A percentile compares a stretch with the other conserved stretches of the same genome.
These are phyloP conservation scores for Agelastica alni DNA, from an alignment of 2,888 invertebrate species.

Conservation along the genomic window DNA sequence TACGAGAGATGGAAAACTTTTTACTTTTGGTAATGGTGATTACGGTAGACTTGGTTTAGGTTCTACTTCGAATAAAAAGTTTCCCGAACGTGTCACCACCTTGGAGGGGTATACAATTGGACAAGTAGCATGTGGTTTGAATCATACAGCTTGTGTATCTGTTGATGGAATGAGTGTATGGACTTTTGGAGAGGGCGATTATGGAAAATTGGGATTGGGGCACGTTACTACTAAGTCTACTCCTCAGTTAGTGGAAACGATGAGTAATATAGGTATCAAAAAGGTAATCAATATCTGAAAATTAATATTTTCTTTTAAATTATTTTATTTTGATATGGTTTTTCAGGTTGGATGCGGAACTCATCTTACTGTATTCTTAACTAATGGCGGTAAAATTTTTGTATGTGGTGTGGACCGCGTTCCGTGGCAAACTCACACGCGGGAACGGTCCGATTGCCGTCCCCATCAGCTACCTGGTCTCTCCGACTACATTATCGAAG, in stretches of 20 bases:
- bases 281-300: too few species aligned
- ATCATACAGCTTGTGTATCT: slow-evolving; percentile 66
- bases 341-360: slow-evolving; percentile 62
- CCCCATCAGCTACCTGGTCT: slow-evolving; percentile 61
- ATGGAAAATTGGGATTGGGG: slow-evolving; percentile 63
- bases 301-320: too few species aligned
- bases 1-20: slow-evolving; percentile 66
- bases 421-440: slow-evolving; percentile 61
- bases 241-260: slow-evolving; percentile 61
- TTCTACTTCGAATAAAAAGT: slow-evolving; percentile 64
- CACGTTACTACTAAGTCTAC: slow-evolving; percentile 56
- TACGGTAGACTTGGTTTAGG: slow-evolving; percentile 66
- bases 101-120: slow-evolving; percentile 58
- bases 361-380: slow-evolving; percentile 66
- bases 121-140: slow-evolving; percentile 63
- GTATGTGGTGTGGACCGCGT: slow-evolving; percentile 66
- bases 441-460: slow-evolving; percentile 58
- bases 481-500: slow-evolving; percentile 59
- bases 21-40: slow-evolving; percentile 69
- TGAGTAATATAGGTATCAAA: slow-evolving; percentile 61
- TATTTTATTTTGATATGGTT: too few species aligned
- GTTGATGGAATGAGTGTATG: slow-evolving; percentile 63
- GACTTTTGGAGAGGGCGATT: slow-evolving; percentile 70
- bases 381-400: slow-evolving; percentile 62
- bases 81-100: slow-evolving; percentile 62